Base-by-base conservation (phyloP, 2,797 vertebrate species). In the Scolopax rusticola region DNA sequence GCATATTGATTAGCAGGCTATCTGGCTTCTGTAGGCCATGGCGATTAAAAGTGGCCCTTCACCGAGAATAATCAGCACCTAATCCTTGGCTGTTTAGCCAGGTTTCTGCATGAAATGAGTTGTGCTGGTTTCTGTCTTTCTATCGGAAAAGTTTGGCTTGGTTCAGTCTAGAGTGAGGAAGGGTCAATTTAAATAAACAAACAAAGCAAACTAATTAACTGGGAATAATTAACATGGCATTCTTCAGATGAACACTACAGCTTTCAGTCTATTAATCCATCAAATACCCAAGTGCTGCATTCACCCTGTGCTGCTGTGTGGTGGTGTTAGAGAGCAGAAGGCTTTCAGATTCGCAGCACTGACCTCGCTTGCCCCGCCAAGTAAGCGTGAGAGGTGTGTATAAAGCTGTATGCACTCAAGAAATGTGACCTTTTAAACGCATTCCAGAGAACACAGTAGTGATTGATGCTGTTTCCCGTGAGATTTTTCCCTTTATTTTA, bases 401-500 rank as follows among this genome's bases (percentile, higher is more conserved):
- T 65, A 32, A 90, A 93, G 50, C 32, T 4, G 0, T 19, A 8
- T 5, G 18, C 6, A 3, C 40, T 70, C 43, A 33, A 87, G 43
- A 89, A 80, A 74, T 28, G 38, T 3, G 5, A 57, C 36, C 28
- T 85, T 79, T 87, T 30, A 59, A 36, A 25, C 36, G 38, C 80
- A 38, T 92, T 69, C 67, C 56, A 41, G 32, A 79, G 38, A 90
- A 47, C 40, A 47, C 40, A 30, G 25, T 40, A 59, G 47, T 93
- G 84, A 54, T 60, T 69, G 59, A 61, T 79, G 24, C 23, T 41
- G 8, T 45, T 87, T 73, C 67, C 41, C 4, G 0, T 45, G 40
- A 71, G 20, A 45, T 64, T 75, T 63, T 85, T 85, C 33, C 54
- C 68, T 93, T 79, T 48, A 21, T 80, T 90, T 90, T 64, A 21